Conservation (phyloP, 1,140 invertebrate species). For the Halotydeus destructor region DNA sequence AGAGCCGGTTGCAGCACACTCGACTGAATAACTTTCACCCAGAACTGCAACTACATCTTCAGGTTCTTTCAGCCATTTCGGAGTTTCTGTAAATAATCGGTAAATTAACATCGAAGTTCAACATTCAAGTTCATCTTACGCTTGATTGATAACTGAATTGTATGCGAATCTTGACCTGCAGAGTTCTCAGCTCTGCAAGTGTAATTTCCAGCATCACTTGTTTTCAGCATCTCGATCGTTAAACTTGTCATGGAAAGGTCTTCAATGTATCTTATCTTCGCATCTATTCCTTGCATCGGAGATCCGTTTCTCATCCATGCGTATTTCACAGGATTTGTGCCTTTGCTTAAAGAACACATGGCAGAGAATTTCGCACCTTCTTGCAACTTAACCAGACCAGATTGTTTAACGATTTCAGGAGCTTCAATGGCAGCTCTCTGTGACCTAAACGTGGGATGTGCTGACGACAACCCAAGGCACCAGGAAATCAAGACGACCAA, state of each 20-base stretch:
- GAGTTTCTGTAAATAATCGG: constrained; percentile 45
- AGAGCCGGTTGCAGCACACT: constrained; percentile 71
- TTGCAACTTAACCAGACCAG: too few species aligned
- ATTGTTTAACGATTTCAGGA: too few species aligned
- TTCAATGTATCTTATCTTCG: constrained; percentile 1
- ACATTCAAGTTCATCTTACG: too few species aligned
- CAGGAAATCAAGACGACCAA: too few species aligned
- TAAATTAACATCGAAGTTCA: background rate
- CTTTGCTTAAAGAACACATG: background rate
- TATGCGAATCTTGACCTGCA: constrained; percentile 53
- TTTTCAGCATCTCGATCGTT: constrained; percentile 38
- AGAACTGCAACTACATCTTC: constrained; percentile 60
- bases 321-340: background rate
- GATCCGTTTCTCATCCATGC: background rate
- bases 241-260: constrained; percentile 41
- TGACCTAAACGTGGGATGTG: too few species aligned
- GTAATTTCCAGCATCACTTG: constrained; percentile 50
- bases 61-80: constrained; percentile 71
- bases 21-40: constrained; percentile 51
- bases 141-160: constrained; percentile 1
- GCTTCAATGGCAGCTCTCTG: too few species aligned
- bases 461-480: too few species aligned
- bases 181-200: constrained; percentile 76
- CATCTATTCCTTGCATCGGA: background rate
- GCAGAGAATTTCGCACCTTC: too few species aligned